Percentiles rank a stretch among this genome's conserved stretches.
phyloP scores from a whole-genome alignment of 2,113 vertebrate species.

The Patagioenas fasciata region DNA sequence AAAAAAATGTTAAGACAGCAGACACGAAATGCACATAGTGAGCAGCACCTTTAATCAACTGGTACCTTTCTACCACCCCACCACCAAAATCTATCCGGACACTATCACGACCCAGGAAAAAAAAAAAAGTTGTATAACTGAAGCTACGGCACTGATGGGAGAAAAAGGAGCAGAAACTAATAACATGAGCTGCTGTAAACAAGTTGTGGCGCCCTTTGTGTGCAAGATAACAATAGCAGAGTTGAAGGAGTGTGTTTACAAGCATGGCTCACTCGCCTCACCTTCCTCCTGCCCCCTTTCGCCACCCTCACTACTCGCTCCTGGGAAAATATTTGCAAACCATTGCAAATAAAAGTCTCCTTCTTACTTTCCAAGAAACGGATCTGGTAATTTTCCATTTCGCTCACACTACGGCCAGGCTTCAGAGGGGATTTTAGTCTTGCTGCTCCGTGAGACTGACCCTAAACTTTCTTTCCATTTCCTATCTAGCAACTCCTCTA shows the following conservation, averaged over 20 bases:
- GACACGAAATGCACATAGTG: neutral
- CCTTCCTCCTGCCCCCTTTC: conserved; percentile 36
- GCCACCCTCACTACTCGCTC: neutral
- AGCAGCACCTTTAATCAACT: conserved; percentile 31
- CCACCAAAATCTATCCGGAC: neutral
- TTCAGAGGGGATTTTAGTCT: conserved; percentile 34
- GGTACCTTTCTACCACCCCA: neutral
- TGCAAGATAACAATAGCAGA: conserved; percentile 1
- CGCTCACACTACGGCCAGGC: neutral
- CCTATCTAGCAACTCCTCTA: conserved; percentile 8
- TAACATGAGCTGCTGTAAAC: neutral
- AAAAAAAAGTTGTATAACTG: neutral
- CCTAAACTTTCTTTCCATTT: conserved; percentile 32
- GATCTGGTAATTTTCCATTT: conserved; percentile 75
- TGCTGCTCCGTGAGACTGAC: neutral
- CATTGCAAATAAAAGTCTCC: conserved; percentile 68
- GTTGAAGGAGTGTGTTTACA: conserved; percentile 12
- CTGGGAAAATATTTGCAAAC: conserved; percentile 48
- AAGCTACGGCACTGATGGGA: neutral
- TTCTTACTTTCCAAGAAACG: conserved; percentile 71
- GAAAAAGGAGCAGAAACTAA: neutral
- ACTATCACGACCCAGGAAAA: neutral
- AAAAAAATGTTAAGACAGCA: conserved; percentile 4
- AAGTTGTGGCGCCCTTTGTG: neutral
- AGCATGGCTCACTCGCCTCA: neutral